Evolutionary conservation across 1,140 invertebrate genomes (phyloP), one percentile per base, ranked within the genome.

Genomic region (Neodiprion lecontei): DNA sequence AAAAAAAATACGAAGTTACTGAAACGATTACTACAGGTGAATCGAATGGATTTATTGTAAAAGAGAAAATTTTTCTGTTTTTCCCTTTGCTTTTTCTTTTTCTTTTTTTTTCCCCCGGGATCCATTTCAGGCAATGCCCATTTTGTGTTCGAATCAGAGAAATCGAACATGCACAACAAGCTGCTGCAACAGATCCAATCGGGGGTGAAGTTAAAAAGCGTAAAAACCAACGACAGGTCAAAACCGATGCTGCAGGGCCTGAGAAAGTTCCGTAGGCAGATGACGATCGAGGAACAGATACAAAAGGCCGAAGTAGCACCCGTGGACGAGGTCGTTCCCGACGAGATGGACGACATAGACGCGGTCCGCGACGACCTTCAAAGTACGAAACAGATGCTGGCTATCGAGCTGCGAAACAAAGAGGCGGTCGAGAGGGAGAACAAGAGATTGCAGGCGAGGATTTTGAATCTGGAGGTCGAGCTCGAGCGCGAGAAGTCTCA

Each of bases 111-210:
- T 82, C 65, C 11, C 14, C 11, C 53, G 53, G 53, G 53, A 61
- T 61, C 11, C 53, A 70, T 69, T 78, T 67, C 67, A 85, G 86
- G 85, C 78, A 83, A 85, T 67, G 91, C 90, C 72, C 92, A 97
- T 89, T 97, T 96, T 85, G 92, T 97, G 68, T 97, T 96, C 86
- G 95, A 96, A 82, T 96, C 95, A 12, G 96, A 97, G 86, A 95
- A 95, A 84, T 90, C 90, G 68, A 95, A 95, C 80, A 92, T 93
- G 73, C 95, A 96, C 87, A 96, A 97, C 85, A 91, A 93, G 77
- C 89, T 97, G 66, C 90, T 97, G 1, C 93, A 94, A 85, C 93
- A 96, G 89, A 97, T 97, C 81, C 93, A 95, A 82, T 86, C 90
- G 70, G 96, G 96, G 49, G 89, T 96, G 0, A 92, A 89, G 81